phyloP scores from a whole-genome alignment of 2,113 vertebrate species.

The Lutjanus erythropterus region DNA sequence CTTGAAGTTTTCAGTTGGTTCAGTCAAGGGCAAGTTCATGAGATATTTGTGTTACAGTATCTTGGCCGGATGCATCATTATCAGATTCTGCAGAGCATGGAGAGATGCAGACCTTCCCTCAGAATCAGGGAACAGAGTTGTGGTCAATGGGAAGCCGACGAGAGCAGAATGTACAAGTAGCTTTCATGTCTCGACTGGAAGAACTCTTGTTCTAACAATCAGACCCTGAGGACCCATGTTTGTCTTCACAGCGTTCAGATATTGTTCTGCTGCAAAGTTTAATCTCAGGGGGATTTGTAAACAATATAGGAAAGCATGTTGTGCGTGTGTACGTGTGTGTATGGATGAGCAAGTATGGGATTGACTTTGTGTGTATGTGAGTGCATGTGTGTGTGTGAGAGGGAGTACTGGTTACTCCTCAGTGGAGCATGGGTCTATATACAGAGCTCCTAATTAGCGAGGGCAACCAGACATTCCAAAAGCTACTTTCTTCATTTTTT shows the following conservation, averaged over 20 bases:
- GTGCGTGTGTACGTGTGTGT: constrained; percentile 20
- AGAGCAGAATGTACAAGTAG: constrained; percentile 71
- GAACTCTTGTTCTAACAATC: constrained; percentile 80
- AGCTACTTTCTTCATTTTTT: constrained; percentile 65
- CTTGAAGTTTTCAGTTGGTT: constrained; percentile 6
- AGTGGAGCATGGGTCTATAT: constrained; percentile 74
- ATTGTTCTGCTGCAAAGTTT: constrained; percentile 77
- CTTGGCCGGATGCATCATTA: constrained; percentile 58
- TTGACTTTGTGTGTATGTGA: not conserved
- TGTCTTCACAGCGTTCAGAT: constrained; percentile 74
- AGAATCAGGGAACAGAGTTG: constrained; percentile 44
- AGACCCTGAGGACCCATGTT: constrained; percentile 76
- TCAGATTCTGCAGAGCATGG: constrained; percentile 67
- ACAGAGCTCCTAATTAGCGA: constrained; percentile 79
- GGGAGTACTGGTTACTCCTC: constrained; percentile 65
- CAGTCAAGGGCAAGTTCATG: not conserved
- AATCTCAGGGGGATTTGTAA: constrained; percentile 78
- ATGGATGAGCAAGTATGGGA: constrained; percentile 1
- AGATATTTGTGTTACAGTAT: constrained; percentile 46
- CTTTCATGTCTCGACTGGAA: constrained; percentile 72
- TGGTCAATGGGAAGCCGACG: constrained; percentile 60
- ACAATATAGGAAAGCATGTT: constrained; percentile 76
- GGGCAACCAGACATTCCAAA: constrained; percentile 70
- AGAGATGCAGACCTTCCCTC: constrained; percentile 53
- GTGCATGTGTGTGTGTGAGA: constrained; percentile 11